Conservation (phyloP, 2,113 vertebrate genomes). For the Neoarius graeffei region DNA sequence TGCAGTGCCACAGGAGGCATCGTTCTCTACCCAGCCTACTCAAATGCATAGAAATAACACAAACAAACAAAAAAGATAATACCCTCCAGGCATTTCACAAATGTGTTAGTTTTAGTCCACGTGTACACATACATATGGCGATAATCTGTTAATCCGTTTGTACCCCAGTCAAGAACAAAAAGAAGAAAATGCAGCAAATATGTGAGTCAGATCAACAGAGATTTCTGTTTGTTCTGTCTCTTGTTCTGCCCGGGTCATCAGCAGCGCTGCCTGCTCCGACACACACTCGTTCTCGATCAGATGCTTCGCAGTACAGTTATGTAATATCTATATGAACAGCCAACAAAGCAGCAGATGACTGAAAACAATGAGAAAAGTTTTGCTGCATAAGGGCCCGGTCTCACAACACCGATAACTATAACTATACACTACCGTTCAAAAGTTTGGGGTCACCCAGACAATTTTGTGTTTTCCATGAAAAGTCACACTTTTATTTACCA, state of each 20-base stretch:
- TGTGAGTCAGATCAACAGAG: conserved; percentile 49
- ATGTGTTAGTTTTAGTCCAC: conserved; percentile 1
- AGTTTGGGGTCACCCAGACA: too few relatives aligned
- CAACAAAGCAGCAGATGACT: not conserved
- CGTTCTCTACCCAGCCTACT: not conserved
- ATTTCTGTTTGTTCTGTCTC: conserved; percentile 47
- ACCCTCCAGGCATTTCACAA: not conserved
- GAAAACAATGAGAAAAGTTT: not conserved
- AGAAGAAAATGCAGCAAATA: conserved; percentile 53
- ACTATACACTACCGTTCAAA: too few relatives aligned
- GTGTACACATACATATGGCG: not conserved
- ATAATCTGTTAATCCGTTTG: conserved; percentile 65
- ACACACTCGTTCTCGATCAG: not conserved
- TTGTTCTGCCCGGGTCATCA: not conserved
- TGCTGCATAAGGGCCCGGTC: not conserved
- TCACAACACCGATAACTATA: too few relatives aligned
- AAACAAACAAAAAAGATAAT: not conserved
- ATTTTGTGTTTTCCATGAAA: too few relatives aligned
- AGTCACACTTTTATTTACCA: too few relatives aligned
- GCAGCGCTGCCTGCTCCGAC: not conserved
- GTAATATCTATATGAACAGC: not conserved
- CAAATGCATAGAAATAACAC: not conserved
- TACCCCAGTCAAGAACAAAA: conserved; percentile 57
- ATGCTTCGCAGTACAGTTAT: conserved; percentile 12
- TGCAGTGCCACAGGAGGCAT: conserved; percentile 6